phyloP scores from a whole-genome alignment of 2,888 invertebrate species.

The Dexiosoma caninum region DNA sequence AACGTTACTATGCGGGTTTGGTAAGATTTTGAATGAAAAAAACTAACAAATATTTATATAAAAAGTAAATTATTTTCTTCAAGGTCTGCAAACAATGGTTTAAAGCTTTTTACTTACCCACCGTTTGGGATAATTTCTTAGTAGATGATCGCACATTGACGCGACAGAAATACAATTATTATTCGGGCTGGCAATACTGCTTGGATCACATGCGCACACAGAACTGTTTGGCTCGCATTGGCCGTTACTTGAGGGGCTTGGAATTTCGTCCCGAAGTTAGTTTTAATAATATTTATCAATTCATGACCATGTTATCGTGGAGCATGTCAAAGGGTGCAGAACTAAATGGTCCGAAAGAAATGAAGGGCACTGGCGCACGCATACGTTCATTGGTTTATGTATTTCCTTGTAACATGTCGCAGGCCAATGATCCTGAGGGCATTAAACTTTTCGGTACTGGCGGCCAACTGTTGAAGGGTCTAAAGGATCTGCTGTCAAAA shows the following conservation, averaged over 20 bases:
- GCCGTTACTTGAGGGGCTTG: conserved; percentile 82
- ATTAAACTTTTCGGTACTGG: conserved; percentile 87
- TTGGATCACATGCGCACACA: conserved; percentile 87
- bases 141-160: conserved; percentile 86
- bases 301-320: conserved; percentile 88
- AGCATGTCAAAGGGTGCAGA: conserved; percentile 81
- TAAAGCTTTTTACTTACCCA: conserved; percentile 84
- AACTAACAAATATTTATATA: not conserved
- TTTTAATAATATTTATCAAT: conserved; percentile 89
- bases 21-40: conserved; percentile 78
- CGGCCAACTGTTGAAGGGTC: conserved; percentile 82
- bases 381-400: conserved; percentile 83
- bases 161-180: conserved; percentile 86
- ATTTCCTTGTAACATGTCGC: conserved; percentile 86
- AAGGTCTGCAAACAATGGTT: conserved; percentile 81
- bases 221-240: conserved; percentile 84
- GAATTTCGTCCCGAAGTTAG: conserved; percentile 86
- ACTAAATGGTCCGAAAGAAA: conserved; percentile 68
- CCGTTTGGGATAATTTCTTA: conserved; percentile 86
- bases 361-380: conserved; percentile 79
- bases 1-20: conserved; percentile 86
- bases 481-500: conserved; percentile 84
- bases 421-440: conserved; percentile 81
- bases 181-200: conserved; percentile 86
- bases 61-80: no score